Evolutionary conservation across 2,113 vertebrate genomes (phyloP).

Genomic region (Larimichthys polyactis): DNA sequence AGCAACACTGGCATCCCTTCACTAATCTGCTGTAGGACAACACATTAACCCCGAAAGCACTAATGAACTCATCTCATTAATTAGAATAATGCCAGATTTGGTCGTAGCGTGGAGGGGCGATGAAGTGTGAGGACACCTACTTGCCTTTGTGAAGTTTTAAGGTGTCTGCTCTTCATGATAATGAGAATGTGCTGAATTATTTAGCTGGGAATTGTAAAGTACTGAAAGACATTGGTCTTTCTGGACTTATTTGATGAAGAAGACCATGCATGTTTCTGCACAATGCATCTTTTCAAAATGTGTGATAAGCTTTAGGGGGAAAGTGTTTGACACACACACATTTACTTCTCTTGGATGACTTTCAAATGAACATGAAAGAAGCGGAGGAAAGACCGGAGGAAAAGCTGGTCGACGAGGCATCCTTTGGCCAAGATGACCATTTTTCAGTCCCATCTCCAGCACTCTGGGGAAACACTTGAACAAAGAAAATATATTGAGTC

Average conservation of each 20-base stretch:
- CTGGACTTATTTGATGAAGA: neutral
- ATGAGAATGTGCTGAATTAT: conserved; percentile 56
- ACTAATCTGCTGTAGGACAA: conserved; percentile 73
- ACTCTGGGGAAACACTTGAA: conserved; percentile 60
- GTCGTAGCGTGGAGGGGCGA: conserved; percentile 27
- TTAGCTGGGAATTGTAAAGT: conserved; percentile 31
- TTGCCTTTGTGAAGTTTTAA: conserved; percentile 61
- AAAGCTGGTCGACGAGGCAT: conserved; percentile 5
- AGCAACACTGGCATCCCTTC: conserved; percentile 52
- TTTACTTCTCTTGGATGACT: conserved; percentile 22
- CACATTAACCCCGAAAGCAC: conserved; percentile 71
- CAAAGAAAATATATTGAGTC: conserved; percentile 58
- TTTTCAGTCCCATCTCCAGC: conserved; percentile 33
- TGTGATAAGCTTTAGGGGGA: neutral
- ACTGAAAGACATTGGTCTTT: neutral
- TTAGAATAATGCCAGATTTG: conserved; percentile 68
- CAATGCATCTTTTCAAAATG: neutral
- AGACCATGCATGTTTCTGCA: neutral
- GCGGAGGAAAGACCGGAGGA: conserved; percentile 1
- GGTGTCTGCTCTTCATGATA: conserved; percentile 48
- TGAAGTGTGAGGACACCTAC: conserved; percentile 52
- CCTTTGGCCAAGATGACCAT: conserved; percentile 23
- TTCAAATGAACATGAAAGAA: conserved; percentile 36
- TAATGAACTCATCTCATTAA: conserved; percentile 77
- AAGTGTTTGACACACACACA: neutral